Evolutionary conservation across 2,113 vertebrate genomes (phyloP), one percentile per base, ranked within the genome.

Genomic region (Delphinus delphis): DNA sequence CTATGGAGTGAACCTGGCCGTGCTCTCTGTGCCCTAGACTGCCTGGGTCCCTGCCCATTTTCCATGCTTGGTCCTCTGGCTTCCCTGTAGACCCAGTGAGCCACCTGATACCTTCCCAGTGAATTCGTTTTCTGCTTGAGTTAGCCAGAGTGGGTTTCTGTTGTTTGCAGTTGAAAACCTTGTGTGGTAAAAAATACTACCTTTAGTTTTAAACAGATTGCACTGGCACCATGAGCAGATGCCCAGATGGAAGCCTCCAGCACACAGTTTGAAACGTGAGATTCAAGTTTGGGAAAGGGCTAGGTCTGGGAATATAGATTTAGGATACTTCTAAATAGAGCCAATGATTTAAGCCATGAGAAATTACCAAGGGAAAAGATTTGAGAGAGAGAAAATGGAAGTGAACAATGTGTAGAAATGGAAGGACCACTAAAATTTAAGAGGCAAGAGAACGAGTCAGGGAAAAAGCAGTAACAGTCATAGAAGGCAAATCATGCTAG

Each of bases 101-200:
- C 68, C 47, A 96, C 77, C 85, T 74, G 81, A 84, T 96, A 93
- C 33, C 87, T 36, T 93, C 81, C 15, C 68, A 60, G 83, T 38
- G 90, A 96, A 87, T 94, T 92, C n/a, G 15, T 90, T 95, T 97
- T 94, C 95, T 93, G 90, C 71, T 60, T 93, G 17, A 41, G 76
- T 90, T 94, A 81, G 83, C 74, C 87, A 81, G 76, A 87, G 65
- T 84, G 74, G 83, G 65, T 96, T 96, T 95, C 88, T 94, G 84
- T 68, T 92, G 53, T 95, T 96, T 81, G 76, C 77, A 71, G 65
- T 25, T 41, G 82, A 81, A 74, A 95, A 92, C 21, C 17, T 26
- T 71, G 80, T 65, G 53, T 81, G 58, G 71, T 82, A 89, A 71
- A 80, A 92, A 93, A 90, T 2, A 26, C 38, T 20, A 33, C 76